Conservation (phyloP, 2,797 vertebrate genomes). For the Nyctibius grandis region DNA sequence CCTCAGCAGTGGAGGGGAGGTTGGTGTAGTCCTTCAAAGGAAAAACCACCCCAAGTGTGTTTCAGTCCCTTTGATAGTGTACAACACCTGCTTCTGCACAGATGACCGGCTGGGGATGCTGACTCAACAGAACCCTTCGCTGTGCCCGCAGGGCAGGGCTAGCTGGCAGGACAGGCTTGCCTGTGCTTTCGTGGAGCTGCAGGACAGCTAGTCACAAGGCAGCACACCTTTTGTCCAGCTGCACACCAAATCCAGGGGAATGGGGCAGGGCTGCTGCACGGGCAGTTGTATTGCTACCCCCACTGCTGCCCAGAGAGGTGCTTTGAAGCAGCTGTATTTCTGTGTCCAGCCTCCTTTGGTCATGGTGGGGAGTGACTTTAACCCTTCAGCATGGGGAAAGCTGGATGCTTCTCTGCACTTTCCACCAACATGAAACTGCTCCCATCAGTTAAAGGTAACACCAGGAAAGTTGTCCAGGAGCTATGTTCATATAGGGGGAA, state of each 20-base stretch:
- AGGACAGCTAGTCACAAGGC: background rate
- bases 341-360: background rate
- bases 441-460: background rate
- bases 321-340: background rate
- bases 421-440: background rate
- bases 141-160: background rate
- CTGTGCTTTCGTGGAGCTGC: background rate
- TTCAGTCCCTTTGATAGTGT: background rate
- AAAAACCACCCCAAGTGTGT: background rate
- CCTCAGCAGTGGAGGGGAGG: slow-evolving; percentile 68
- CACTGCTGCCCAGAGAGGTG: background rate
- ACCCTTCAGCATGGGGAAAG: background rate
- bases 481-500: background rate
- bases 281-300: accelerated
- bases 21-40: slow-evolving; percentile 74
- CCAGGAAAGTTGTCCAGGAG: background rate
- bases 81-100: accelerated
- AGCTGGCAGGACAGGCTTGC: background rate
- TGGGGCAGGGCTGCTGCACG: background rate
- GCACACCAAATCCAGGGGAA: background rate
- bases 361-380: background rate
- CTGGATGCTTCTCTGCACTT: background rate
- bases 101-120: background rate
- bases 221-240: background rate
- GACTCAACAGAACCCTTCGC: background rate